phyloP scores from a whole-genome alignment of 2,113 vertebrate species.

The Carassius auratus region DNA sequence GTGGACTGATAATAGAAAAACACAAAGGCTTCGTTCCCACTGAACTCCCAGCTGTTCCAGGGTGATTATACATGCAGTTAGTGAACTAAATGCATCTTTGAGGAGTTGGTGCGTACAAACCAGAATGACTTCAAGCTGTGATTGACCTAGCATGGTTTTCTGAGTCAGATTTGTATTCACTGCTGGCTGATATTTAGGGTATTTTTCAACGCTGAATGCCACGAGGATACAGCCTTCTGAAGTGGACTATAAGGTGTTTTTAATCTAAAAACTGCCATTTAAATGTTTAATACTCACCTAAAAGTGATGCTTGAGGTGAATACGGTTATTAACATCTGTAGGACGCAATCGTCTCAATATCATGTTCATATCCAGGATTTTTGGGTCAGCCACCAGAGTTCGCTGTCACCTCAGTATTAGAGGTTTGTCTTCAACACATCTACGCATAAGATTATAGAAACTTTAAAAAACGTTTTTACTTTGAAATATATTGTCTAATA shows the following conservation, averaged over 20 bases:
- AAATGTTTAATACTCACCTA: background rate
- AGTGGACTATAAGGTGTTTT: background rate
- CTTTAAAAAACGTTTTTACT: too few relatives aligned
- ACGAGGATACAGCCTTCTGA: background rate
- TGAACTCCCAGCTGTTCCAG: background rate
- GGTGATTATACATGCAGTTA: background rate
- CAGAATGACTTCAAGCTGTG: background rate
- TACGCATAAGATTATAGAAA: background rate
- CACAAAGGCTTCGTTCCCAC: background rate
- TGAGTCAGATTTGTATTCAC: background rate
- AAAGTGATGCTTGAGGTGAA: background rate
- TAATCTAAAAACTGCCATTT: background rate
- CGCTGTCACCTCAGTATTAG: background rate
- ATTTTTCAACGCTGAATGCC: background rate
- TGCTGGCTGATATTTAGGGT: background rate
- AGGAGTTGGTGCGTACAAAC: background rate
- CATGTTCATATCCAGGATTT: background rate
- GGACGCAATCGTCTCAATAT: background rate
- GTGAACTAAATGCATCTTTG: background rate
- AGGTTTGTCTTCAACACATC: background rate
- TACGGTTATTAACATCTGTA: too few relatives aligned
- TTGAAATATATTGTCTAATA: too few relatives aligned
- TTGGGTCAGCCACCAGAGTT: slow-evolving; percentile 6
- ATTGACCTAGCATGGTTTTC: background rate
- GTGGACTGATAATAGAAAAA: background rate